Evolutionary conservation across 2,888 invertebrate genomes (phyloP), one percentile per base, ranked within the genome.

Genomic region (Parnassius mnemosyne): DNA sequence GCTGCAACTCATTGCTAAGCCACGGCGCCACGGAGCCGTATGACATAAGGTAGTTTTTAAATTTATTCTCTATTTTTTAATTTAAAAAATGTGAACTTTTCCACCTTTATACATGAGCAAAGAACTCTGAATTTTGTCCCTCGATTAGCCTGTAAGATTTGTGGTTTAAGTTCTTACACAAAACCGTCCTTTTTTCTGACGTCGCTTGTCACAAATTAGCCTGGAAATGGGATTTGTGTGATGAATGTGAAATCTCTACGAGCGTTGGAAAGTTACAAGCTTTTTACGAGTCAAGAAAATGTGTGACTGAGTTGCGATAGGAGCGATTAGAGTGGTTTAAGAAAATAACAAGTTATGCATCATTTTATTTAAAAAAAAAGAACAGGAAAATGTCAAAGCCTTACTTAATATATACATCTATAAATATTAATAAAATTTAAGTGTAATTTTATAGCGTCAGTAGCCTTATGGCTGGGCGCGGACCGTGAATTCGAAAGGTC

Each of bases 131-230:
- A 66, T 66, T 67, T 69, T 71, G 72, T 76, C 67, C 75, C 69
- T 55, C 81, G 79, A 84, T 82, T 80, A 78, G 74, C 69, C 68
- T 62, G 61, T 57, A 64, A 82, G 85, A 86, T 85, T 86, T 85
- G 84, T 84, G 78, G 73, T 47, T 58, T 65, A 83, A 85, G 75
- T 84, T 84, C 66, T 66, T 64, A 58, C 65, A 62, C 61, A 66
- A 72, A 74, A 73, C 73, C 64, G 64, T 61, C 61, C 65, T 63
- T 64, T 55, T 52, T 20, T 44, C 46, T 10, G 49, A 53, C 61
- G 54, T 13, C 49, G 49, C 44, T 59, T 63, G 54, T 54, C 59
- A 42, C 55, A 63, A 63, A 60, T 63, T 63, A 54, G 60, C 66
- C 67, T 64, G 64, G 53, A 57, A 65, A 66, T 65, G 57, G 61